Evolutionary conservation across 2,888 invertebrate genomes (phyloP).

Genomic region (Byasa hedistus): DNA sequence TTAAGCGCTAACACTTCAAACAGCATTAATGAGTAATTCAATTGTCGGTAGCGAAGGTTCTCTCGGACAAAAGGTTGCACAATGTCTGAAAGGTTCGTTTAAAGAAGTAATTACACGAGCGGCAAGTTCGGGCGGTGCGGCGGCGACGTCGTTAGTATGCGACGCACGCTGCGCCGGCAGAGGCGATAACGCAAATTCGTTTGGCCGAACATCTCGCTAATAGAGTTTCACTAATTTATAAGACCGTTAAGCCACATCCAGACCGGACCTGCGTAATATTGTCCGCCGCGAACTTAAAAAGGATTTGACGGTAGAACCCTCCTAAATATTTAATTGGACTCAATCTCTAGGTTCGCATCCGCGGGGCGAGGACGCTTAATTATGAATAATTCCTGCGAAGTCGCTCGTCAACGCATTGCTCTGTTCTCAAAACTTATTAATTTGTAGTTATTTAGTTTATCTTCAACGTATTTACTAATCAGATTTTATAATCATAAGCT

Average conservation of each 20-base stretch:
- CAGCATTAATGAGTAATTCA: conserved; percentile 30
- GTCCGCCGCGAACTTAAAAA: conserved; percentile 70
- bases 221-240: conserved; percentile 80
- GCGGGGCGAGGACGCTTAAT: conserved; percentile 62
- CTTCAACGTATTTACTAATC: too few relatives aligned
- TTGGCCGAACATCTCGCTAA: conserved; percentile 78
- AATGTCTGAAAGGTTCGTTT: conserved; percentile 63
- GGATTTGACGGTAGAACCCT: conserved; percentile 70
- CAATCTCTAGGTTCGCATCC: conserved; percentile 59
- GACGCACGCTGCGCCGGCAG: conserved; percentile 60
- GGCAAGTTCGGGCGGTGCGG: conserved; percentile 63
- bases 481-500: too few relatives aligned
- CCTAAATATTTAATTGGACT: conserved; percentile 68
- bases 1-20: conserved; percentile 27
- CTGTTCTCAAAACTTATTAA: background rate
- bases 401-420: background rate
- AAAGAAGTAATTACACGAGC: conserved; percentile 76
- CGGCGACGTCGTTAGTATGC: conserved; percentile 69
- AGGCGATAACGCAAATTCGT: conserved; percentile 80
- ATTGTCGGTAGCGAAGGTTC: conserved; percentile 29
- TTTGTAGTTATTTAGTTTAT: too few relatives aligned
- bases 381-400: conserved; percentile 58
- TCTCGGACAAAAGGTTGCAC: conserved; percentile 36
- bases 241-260: conserved; percentile 69
- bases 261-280: conserved; percentile 64